Evolutionary conservation across 2,888 invertebrate genomes (phyloP).

Genomic region (Hypomecis atomaria): DNA sequence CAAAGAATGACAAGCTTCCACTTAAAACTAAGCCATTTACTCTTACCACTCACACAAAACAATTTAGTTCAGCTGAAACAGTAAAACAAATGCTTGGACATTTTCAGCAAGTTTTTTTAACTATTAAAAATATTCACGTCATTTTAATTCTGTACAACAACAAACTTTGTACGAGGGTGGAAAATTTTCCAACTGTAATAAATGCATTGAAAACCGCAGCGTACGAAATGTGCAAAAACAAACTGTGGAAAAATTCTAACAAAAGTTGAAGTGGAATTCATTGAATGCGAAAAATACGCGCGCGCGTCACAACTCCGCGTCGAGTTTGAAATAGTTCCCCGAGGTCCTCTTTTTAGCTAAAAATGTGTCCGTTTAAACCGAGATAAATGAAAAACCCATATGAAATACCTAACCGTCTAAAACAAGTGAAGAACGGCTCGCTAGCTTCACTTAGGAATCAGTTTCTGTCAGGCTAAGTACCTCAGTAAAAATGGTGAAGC

Average conservation of each 20-base stretch:
- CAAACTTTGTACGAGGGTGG: constrained; percentile 2
- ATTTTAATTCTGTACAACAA: constrained; percentile 16
- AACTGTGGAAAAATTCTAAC: constrained; percentile 28
- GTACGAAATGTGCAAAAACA: constrained; percentile 23
- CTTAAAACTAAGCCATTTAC: constrained; percentile 4
- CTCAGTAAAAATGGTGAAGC: too few relatives aligned
- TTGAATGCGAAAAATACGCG: constrained; percentile 20
- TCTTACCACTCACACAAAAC: constrained; percentile 1
- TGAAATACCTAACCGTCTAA: too few relatives aligned
- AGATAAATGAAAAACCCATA: constrained; percentile 2
- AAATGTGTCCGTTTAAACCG: constrained; percentile 19
- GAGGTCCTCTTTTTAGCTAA: constrained; percentile 20
- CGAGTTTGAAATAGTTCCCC: constrained; percentile 34
- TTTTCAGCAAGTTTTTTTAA: not conserved
- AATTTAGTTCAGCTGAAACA: constrained; percentile 4
- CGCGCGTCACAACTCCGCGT: constrained; percentile 29
- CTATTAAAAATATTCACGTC: constrained; percentile 1
- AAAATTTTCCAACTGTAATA: constrained; percentile 21
- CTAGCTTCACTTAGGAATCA: too few relatives aligned
- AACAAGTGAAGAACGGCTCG: too few relatives aligned
- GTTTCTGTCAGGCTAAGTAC: too few relatives aligned
- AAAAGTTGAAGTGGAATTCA: constrained; percentile 27
- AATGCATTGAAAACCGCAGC: constrained; percentile 33
- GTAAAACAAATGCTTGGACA: constrained; percentile 8
- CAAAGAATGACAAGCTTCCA: not conserved